Base-by-base conservation (phyloP, 1,140 invertebrate genomes). In the Aphaenogaster floridana region DNA sequence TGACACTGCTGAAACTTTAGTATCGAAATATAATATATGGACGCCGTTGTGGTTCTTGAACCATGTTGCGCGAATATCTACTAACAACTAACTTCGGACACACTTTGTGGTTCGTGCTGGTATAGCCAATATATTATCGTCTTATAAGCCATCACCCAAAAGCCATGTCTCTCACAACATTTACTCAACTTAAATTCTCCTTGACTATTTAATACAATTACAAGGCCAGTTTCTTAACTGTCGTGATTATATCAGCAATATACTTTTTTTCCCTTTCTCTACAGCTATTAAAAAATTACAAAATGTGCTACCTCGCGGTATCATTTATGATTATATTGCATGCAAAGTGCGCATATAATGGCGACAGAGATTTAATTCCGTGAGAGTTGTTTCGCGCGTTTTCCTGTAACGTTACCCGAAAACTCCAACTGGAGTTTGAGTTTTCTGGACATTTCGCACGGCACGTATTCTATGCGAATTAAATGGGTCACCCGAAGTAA, bases 401-500 rank as follows among this genome's bases (percentile, higher is more conserved):
- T 76, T 50, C 80, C 52, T 76, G 54, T 61, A 84, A 84, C 80
- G 71, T 61, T 74, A 76, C 13, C 80, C 69, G 34, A 84, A 84
- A 84, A 83, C 69, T 68, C 63, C 83, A 21, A 17, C 59, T 76
- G 39, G 61, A 77, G 83, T 79, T 90, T 50, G 88, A 89, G 78
- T 72, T 90, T 61, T 78, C 68, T 79, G 57, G 57, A 63, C 77
- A 59, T 83, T 83, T 83, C 50, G 34, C 15, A 36, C 52, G 54
- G 77, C 88, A 59, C 88, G 78, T 79, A 91, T 66, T 88, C 86
- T 77, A 83, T 8, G 61, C 50, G 81, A 90, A 91, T 91, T 91
- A 91, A 91, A 90, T 90, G 86, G 89, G 89, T 91, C 89, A 86
- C 63, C 87, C 63, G 80, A 57, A 78, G 52, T 72, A 77, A 90